Conservation (phyloP, 2,113 vertebrate species). For the Herpailurus yagouaroundi region DNA sequence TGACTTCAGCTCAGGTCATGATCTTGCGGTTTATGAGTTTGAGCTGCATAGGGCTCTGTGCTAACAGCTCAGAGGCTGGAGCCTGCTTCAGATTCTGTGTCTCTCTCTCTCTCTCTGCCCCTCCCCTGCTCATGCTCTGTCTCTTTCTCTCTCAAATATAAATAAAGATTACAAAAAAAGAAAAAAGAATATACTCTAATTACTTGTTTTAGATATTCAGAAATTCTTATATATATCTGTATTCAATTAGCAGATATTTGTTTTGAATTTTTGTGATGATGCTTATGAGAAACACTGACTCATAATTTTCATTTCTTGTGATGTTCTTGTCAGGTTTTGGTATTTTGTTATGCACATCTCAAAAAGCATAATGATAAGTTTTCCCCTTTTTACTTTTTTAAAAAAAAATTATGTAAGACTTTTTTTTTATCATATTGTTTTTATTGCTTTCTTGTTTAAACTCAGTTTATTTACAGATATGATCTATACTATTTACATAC, state of each 20-base stretch:
- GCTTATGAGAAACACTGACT: background rate
- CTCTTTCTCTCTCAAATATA: no score
- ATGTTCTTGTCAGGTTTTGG: background rate
- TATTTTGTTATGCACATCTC: background rate
- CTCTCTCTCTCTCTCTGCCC: no score
- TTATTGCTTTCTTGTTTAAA: slow-evolving; percentile 37
- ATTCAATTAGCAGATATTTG: slow-evolving; percentile 34
- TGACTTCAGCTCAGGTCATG: no score
- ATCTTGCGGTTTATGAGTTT: no score
- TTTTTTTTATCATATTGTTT: slow-evolving; percentile 7
- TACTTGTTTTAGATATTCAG: background rate
- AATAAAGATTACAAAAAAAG: no score
- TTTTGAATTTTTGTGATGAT: slow-evolving; percentile 29
- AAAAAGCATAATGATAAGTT: background rate
- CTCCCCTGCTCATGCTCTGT: no score
- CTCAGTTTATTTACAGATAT: background rate
- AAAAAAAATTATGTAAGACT: background rate
- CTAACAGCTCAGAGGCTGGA: no score
- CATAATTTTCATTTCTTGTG: background rate
- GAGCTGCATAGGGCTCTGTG: no score
- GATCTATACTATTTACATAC: background rate
- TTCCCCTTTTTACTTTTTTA: background rate
- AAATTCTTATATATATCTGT: background rate
- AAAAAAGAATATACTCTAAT: background rate
- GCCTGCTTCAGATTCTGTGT: no score